These are phyloP conservation scores for Himalopsyche japonica DNA, from an alignment of 2,888 invertebrate species.

Conservation along the genomic window DNA sequence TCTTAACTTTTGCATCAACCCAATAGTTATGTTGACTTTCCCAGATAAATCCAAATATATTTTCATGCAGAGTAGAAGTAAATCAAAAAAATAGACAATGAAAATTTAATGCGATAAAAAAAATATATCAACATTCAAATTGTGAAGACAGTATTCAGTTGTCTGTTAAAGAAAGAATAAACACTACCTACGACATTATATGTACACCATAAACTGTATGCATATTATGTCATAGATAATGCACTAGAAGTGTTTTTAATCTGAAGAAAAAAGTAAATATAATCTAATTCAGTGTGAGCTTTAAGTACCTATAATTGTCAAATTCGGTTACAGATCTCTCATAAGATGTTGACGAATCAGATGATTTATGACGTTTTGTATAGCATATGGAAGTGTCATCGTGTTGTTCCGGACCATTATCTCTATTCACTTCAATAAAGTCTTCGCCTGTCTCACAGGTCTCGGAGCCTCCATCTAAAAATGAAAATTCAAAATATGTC, in stretches of 20 bases:
- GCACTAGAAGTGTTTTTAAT: no score
- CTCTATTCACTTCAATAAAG: not conserved
- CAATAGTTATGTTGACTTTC: no score
- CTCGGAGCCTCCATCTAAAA: not conserved
- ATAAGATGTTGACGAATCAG: not conserved
- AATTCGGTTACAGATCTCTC: not conserved
- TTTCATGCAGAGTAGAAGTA: no score
- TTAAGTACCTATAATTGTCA: not conserved
- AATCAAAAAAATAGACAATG: no score
- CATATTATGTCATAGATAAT: not conserved
- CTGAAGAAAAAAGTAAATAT: no score
- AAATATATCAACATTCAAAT: no score
- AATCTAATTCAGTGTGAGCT: not conserved
- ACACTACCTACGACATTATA: no score
- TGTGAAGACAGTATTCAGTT: no score
- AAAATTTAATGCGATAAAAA: no score
- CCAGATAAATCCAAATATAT: no score
- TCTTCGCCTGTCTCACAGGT: not conserved
- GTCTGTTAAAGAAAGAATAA: no score
- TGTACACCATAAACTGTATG: not conserved
- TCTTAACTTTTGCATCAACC: no score
- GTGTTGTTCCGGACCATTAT: not conserved
- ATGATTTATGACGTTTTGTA: not conserved
- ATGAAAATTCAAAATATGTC: not conserved
- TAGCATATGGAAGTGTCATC: not conserved